These are phyloP conservation scores for Elymnias hypermnestra DNA, from an alignment of 1,140 invertebrate genomes.

Conservation along the genomic window DNA sequence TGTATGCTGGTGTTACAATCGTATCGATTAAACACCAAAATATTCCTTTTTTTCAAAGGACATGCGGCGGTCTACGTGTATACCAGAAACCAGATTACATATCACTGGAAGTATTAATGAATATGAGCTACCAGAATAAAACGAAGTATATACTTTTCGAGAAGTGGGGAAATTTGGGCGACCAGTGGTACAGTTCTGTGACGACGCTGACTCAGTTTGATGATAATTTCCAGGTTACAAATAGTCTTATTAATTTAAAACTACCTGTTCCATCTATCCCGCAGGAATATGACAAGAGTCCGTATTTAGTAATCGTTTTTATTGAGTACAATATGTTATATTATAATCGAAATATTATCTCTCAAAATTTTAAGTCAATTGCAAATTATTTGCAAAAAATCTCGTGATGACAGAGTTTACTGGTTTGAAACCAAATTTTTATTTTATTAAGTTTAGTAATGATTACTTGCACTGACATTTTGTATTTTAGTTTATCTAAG, in stretches of 20 bases:
- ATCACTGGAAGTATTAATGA: conserved; percentile 27
- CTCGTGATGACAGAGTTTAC: too few relatives aligned
- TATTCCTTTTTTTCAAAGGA: conserved; percentile 32
- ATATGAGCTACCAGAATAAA: conserved; percentile 18
- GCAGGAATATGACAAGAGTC: conserved; percentile 77
- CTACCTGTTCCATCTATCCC: conserved; percentile 84
- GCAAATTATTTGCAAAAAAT: too few relatives aligned
- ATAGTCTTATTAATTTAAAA: conserved; percentile 51
- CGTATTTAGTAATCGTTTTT: too few relatives aligned
- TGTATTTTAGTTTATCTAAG: too few relatives aligned
- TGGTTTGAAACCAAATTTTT: too few relatives aligned
- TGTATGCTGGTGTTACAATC: too few relatives aligned
- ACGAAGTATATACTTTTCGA: conserved; percentile 76
- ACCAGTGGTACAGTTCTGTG: conserved; percentile 80
- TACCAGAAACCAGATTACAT: conserved; percentile 78
- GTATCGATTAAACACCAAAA: too few relatives aligned
- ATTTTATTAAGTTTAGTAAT: too few relatives aligned
- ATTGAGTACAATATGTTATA: too few relatives aligned
- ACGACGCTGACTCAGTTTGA: conserved; percentile 71
- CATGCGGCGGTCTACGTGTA: conserved; percentile 78
- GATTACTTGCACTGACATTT: too few relatives aligned
- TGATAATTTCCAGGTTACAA: conserved; percentile 80
- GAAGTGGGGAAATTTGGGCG: conserved; percentile 81
- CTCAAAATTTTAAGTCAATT: too few relatives aligned
- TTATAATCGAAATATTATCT: too few relatives aligned